Conservation (phyloP, 2,113 vertebrate genomes). For the Mesembrinibis cayennensis region DNA sequence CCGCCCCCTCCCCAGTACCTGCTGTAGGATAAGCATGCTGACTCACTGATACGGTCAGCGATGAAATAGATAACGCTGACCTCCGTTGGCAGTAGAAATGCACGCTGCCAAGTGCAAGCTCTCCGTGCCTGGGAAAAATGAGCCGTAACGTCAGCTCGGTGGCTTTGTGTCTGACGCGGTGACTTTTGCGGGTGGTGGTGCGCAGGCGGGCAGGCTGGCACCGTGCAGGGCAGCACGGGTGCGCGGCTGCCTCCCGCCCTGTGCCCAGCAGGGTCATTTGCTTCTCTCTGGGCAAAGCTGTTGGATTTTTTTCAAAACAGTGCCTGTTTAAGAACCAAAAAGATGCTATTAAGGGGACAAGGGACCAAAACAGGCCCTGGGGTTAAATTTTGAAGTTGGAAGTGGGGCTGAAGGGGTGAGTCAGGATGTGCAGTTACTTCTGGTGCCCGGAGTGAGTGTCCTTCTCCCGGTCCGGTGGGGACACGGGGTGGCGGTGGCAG, state of each 20-base stretch:
- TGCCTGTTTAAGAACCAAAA: too few relatives aligned
- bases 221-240: neutral
- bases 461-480: neutral
- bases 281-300: neutral
- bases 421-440: too few relatives aligned
- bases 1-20: accelerated
- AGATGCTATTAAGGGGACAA: neutral
- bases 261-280: neutral
- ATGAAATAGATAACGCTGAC: neutral
- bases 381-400: neutral
- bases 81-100: neutral
- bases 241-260: neutral
- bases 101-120: neutral
- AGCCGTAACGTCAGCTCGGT: neutral
- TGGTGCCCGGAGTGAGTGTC: neutral
- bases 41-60: accelerated
- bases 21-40: neutral
- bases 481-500: accelerated
- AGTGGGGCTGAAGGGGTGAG: neutral
- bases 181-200: neutral
- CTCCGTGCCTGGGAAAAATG: neutral
- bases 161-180: neutral
- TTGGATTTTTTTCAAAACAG: neutral
- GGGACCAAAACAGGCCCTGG: neutral
- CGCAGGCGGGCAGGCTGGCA: neutral